phyloP scores from a whole-genome alignment of 2,888 invertebrate species.

The Halictus quadricinctus region DNA sequence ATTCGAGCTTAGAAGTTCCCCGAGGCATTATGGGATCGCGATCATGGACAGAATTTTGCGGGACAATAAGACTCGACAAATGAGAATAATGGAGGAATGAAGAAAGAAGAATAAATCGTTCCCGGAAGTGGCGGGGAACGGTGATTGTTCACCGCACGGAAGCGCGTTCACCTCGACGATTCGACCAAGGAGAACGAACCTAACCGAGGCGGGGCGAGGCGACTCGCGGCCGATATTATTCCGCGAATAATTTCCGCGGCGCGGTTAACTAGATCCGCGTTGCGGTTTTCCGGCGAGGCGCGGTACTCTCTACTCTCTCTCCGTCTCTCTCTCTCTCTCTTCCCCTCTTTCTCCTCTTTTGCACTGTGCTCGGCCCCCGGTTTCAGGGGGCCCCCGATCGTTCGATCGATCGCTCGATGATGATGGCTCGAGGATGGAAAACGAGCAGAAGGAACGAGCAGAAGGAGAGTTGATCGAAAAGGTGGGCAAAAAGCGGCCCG shows the following conservation, averaged over 20 bases:
- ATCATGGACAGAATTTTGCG: not conserved
- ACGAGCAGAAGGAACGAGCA: constrained; percentile 41
- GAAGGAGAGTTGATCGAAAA: constrained; percentile 37
- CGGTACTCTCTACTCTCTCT: not conserved
- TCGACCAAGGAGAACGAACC: constrained; percentile 28
- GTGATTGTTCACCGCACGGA: constrained; percentile 21
- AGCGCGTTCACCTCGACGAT: constrained; percentile 39
- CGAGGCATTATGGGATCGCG: not conserved
- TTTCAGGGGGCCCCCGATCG: constrained; percentile 30
- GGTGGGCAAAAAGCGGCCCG: constrained; percentile 39
- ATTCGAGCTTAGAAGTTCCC: not conserved
- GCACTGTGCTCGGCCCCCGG: not conserved
- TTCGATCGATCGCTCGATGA: constrained; percentile 61
- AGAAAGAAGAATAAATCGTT: constrained; percentile 2
- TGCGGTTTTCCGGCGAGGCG: constrained; percentile 69
- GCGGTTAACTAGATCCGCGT: constrained; percentile 72
- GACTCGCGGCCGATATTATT: constrained; percentile 58
- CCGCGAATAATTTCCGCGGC: constrained; percentile 69
- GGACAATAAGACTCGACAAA: not conserved
- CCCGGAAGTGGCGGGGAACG: constrained; percentile 5
- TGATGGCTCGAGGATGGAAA: constrained; percentile 61
- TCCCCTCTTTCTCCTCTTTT: not conserved
- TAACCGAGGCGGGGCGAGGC: constrained; percentile 8
- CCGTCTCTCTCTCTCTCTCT: not conserved
- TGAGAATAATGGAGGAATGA: not conserved